phyloP scores from a whole-genome alignment of 2,113 vertebrate genomes.

The Mus spicilegus region DNA sequence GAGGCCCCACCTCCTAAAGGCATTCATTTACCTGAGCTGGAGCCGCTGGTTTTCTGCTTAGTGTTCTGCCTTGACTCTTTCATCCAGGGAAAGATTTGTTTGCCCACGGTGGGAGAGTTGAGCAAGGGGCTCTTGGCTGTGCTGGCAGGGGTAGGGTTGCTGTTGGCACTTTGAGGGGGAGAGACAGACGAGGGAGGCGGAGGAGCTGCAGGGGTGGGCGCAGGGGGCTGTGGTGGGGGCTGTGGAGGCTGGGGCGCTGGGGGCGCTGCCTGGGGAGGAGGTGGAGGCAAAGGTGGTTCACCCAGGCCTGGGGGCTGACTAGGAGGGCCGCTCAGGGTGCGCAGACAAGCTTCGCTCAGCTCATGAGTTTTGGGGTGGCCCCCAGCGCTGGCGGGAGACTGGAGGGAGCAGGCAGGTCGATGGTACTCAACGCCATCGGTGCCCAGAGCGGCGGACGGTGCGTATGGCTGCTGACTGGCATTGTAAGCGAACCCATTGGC shows the following conservation, averaged over 20 bases:
- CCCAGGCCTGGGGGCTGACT: constrained; percentile 89
- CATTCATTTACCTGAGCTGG: constrained; percentile 94
- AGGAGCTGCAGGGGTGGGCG: constrained; percentile 87
- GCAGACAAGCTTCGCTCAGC: constrained; percentile 94
- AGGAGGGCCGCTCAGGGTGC: constrained; percentile 90
- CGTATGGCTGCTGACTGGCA: constrained; percentile 98
- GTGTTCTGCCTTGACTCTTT: constrained; percentile 98
- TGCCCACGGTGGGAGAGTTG: constrained; percentile 92
- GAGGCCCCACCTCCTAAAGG: constrained; percentile 58
- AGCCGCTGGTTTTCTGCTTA: constrained; percentile 97
- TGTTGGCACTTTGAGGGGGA: constrained; percentile 93
- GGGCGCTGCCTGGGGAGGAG: constrained; percentile 87
- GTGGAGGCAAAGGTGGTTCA: constrained; percentile 87
- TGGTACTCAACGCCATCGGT: constrained; percentile 95
- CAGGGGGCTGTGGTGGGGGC: constrained; percentile 85
- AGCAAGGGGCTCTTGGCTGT: constrained; percentile 90
- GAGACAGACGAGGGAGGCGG: constrained; percentile 90
- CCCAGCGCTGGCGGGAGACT: constrained; percentile 92
- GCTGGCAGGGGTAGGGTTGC: constrained; percentile 88
- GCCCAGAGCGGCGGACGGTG: constrained; percentile 91
- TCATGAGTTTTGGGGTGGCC: constrained; percentile 94
- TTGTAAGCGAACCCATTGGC: constrained; percentile 99
- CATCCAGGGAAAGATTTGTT: constrained; percentile 99
- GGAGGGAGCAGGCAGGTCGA: constrained; percentile 96
- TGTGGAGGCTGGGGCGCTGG: constrained; percentile 88